Evolutionary conservation across 1,140 invertebrate species (phyloP), one percentile per base, ranked within the genome.

Genomic region (Hyles euphorbiae): DNA sequence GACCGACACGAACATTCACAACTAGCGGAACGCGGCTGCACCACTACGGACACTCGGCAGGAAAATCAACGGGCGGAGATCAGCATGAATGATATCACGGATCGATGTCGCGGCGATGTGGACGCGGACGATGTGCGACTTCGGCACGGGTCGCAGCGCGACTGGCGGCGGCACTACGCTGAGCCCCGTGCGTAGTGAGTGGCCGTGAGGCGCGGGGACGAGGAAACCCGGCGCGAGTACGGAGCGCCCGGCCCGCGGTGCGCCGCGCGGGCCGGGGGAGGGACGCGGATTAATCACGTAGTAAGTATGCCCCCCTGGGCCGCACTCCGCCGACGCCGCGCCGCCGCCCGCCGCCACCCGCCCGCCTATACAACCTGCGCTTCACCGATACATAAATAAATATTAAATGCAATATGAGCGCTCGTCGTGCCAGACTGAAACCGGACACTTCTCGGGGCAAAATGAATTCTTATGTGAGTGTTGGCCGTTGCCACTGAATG

Each of bases 201-300:
- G 83, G 81, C 81, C 81, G 77, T 87, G 83, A 86, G 83, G 81
- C 78, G 81, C 81, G 81, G 83, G 81, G 83, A 84, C 83, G 83
- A 84, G 81, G 83, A 84, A 84, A 83, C 81, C 83, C 83, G 81
- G 74, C 70, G 78, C 74, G 78, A 79, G 83, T 84, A 86, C 83
- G 81, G 74, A 74, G 79, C 76, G 76, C 76, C 76, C 72, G 68
- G 70, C 66, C 58, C 46, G 54, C 67, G 67, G 61, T 65, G 69
- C 75, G 67, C 71, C 68, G 60, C 63, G 63, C 59, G 68, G 68
- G 56, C 59, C 54, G 53, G 61, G 47, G 62, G 67, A 72, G 76
- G 75, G 76, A 59, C 66, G 74, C 71, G 81, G 81, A 85, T 87
- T 87, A 87, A 87, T 87, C 82, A 87, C 84, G 84, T 87, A 87